These are phyloP conservation scores for Suricata suricatta DNA, from an alignment of 2,113 vertebrate species.

Conservation along the genomic window DNA sequence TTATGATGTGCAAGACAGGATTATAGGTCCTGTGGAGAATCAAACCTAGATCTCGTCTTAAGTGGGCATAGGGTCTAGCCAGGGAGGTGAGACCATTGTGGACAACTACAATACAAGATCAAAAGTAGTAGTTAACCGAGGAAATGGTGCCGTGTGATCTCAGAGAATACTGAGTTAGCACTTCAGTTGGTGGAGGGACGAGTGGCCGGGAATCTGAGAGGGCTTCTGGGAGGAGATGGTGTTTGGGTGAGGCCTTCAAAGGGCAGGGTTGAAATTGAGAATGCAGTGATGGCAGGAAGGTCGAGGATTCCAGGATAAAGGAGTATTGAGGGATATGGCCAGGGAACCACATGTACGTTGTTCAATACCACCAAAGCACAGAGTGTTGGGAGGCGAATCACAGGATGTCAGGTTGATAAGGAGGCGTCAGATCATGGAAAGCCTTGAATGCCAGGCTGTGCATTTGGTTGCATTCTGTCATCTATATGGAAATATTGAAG, in stretches of 20 bases:
- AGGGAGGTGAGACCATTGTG: not conserved
- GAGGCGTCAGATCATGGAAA: not conserved
- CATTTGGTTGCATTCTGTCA: constrained; percentile 31
- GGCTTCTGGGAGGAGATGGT: not conserved
- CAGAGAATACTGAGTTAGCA: not conserved
- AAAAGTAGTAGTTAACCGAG: not conserved
- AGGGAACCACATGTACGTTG: not conserved
- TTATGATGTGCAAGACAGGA: not conserved
- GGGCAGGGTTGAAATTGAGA: not conserved
- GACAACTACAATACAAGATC: not conserved
- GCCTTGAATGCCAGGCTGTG: not conserved
- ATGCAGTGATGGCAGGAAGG: not conserved
- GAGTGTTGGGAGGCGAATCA: not conserved
- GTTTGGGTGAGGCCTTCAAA: not conserved
- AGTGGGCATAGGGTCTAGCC: not conserved
- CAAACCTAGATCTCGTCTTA: not conserved
- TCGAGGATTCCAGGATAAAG: not conserved
- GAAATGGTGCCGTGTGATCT: not conserved
- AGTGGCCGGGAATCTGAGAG: not conserved
- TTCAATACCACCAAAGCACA: not conserved
- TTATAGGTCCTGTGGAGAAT: not conserved
- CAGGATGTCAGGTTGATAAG: not conserved
- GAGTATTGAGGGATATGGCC: not conserved
- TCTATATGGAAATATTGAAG: not conserved
- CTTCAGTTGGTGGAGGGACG: not conserved